Conservation (phyloP, 2,113 vertebrate genomes). For the Athene noctua region DNA sequence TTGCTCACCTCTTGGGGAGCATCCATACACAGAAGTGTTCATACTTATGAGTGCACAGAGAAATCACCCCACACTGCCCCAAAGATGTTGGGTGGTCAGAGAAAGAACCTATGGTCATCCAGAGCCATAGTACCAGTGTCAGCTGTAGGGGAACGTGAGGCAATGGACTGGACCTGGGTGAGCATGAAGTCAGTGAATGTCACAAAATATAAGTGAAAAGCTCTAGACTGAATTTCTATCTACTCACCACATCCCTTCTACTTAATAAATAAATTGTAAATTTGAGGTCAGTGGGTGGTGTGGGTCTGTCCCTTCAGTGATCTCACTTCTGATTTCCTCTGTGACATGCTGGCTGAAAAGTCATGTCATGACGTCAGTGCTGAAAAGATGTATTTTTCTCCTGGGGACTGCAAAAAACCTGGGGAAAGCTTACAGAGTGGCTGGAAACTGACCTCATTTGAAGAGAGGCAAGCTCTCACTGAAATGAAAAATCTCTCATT, state of each 20-base stretch:
- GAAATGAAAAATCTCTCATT: not conserved
- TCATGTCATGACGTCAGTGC: not conserved
- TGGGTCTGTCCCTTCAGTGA: not conserved
- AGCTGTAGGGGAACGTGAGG: not conserved
- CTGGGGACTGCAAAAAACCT: not conserved
- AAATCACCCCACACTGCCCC: fast-evolving
- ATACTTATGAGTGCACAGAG: not conserved
- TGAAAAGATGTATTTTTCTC: not conserved
- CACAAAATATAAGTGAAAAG: not conserved
- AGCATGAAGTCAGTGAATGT: not conserved
- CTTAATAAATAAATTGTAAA: not conserved
- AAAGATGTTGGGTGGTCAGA: not conserved
- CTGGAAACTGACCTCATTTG: not conserved
- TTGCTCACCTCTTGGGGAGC: not conserved
- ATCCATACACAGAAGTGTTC: not conserved
- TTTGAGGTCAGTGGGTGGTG: not conserved
- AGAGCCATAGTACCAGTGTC: not conserved
- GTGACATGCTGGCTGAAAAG: not conserved
- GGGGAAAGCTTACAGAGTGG: not conserved
- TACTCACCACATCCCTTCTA: not conserved
- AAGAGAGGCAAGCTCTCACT: not conserved
- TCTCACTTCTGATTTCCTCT: not conserved
- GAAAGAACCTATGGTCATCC: fast-evolving
- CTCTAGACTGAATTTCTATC: not conserved
- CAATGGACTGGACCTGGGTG: not conserved